A percentile compares a stretch with the other conserved stretches of the same genome.
Evolutionary conservation across 2,888 invertebrate genomes (phyloP).

Genomic region (Artemia sinica): DNA sequence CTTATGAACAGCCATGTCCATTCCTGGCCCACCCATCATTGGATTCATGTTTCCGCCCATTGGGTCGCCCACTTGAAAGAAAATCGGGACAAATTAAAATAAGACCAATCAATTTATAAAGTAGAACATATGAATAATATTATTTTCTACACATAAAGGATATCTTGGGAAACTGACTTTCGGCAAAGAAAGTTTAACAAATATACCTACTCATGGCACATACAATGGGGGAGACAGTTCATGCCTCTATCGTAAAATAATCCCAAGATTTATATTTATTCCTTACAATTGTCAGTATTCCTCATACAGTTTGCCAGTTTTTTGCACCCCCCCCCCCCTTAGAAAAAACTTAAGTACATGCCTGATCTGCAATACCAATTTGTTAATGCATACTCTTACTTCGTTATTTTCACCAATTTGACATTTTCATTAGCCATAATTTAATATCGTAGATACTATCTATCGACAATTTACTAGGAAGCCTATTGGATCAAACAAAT

Average conservation of each 20-base stretch:
- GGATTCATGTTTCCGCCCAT: conserved; percentile 10
- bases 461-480: too few relatives aligned
- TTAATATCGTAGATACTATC: too few relatives aligned
- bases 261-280: too few relatives aligned
- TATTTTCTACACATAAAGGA: conserved; percentile 21
- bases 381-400: too few relatives aligned
- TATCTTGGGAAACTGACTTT: conserved; percentile 20
- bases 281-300: background rate
- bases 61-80: conserved; percentile 22
- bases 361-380: too few relatives aligned
- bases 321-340: too few relatives aligned
- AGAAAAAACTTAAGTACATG: background rate
- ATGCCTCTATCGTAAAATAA: too few relatives aligned
- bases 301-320: background rate
- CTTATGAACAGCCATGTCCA: conserved; percentile 33
- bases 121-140: conserved; percentile 15
- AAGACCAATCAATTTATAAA: conserved; percentile 6
- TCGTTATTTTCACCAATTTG: too few relatives aligned
- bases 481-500: too few relatives aligned
- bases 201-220: background rate
- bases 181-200: background rate
- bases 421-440: too few relatives aligned
- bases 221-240: too few relatives aligned
- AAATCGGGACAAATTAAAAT: background rate
- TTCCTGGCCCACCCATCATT: conserved; percentile 17